Percentiles rank a stretch among this genome's conserved stretches.
These are phyloP conservation scores for Oreonectes daqikongensis DNA, from an alignment of 2,797 vertebrate genomes.

Conservation along the genomic window DNA sequence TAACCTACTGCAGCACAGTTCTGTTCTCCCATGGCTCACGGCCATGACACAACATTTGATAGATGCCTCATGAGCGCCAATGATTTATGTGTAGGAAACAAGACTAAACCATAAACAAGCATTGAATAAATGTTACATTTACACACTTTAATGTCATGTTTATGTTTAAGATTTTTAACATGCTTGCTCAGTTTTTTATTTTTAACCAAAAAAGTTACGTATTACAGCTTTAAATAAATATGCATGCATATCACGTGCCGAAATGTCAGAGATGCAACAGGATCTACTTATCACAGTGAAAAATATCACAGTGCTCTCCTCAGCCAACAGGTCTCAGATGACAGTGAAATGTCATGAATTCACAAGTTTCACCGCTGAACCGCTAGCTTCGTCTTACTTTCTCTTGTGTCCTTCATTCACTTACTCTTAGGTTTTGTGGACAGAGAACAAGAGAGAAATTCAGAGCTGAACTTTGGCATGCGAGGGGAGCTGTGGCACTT, in stretches of 20 bases:
- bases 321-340: conserved; percentile 22
- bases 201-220: too few species aligned
- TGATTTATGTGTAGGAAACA: background rate
- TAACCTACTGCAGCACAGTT: background rate
- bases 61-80: background rate
- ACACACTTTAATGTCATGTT: too few species aligned
- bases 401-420: conserved; percentile 13
- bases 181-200: too few species aligned
- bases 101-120: background rate
- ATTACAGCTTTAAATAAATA: background rate
- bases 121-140: background rate
- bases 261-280: conserved; percentile 46
- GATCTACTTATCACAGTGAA: conserved; percentile 31
- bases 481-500: conserved; percentile 65
- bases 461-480: conserved; percentile 66
- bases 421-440: conserved; percentile 58
- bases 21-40: background rate
- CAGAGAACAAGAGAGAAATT: conserved; percentile 58
- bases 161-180: too few species aligned
- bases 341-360: conserved; percentile 46
- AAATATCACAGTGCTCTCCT: conserved; percentile 48
- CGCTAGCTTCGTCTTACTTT: background rate
- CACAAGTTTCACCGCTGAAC: background rate
- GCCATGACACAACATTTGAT: background rate
- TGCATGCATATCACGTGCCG: background rate